Evolutionary conservation across 2,113 vertebrate genomes (phyloP).

Genomic region (Lepidiolamprologus cunningtoni): DNA sequence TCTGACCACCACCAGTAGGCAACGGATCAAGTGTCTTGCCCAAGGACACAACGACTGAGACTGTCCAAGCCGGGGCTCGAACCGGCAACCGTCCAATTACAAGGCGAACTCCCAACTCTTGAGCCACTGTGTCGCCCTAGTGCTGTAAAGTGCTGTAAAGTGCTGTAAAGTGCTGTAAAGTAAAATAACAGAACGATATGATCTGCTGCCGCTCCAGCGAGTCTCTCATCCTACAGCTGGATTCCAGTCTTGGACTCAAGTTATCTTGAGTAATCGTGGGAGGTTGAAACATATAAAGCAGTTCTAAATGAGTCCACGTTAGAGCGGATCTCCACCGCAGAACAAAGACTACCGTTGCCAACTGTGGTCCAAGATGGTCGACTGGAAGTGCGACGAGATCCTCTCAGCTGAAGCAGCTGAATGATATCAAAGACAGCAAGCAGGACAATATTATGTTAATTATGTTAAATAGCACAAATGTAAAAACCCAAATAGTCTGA

Average conservation of each 20-base stretch:
- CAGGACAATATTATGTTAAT: background rate
- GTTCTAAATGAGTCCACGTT: accelerated
- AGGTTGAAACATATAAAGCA: background rate
- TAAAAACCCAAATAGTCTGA: background rate
- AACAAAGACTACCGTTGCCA: background rate
- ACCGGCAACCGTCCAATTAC: accelerated
- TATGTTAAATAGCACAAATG: background rate
- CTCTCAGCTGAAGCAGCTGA: background rate
- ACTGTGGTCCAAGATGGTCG: background rate
- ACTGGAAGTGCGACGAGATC: background rate
- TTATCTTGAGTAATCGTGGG: background rate
- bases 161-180: background rate
- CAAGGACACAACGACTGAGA: too few species aligned
- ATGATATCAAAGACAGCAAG: background rate
- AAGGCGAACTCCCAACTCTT: too few species aligned
- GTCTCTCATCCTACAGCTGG: background rate
- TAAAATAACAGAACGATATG: background rate
- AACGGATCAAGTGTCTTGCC: accelerated
- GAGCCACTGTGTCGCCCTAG: too few species aligned
- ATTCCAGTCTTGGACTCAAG: background rate
- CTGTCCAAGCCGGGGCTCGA: too few species aligned
- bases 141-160: too few species aligned
- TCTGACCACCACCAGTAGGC: too few species aligned
- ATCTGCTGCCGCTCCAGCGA: accelerated
- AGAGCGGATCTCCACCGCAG: background rate